Evolutionary conservation across 2,888 invertebrate species (phyloP), one percentile per base, ranked within the genome.

Genomic region (Hofmannophila pseudospretella): DNA sequence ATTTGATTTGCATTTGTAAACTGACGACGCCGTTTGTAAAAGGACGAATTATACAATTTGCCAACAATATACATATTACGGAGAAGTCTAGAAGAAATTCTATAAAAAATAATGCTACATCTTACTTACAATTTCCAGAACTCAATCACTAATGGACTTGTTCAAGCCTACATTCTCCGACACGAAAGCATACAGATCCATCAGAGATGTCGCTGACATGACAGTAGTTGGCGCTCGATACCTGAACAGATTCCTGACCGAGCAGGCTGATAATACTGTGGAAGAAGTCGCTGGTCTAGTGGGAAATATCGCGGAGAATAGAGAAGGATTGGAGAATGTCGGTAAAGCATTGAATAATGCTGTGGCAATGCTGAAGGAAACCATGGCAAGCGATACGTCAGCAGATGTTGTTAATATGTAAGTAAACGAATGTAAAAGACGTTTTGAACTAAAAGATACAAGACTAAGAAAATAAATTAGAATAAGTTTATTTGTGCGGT

Each of bases 121-220:
- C n/a, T n/a, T n/a, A n/a, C n/a, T n/a, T n/a, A n/a, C n/a, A n/a
- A n/a, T 23, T 77, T 74, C 34, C 60, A 88, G 88, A 41, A 51
- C 86, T 45, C 55, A 67, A 28, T 75, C 73, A 44, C 42, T 81
- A 16, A 50, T 86, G 42, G 69, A 78, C 28, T 55, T 75, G 19
- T 79, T 87, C 29, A 61, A 80, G 49, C 74, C 80, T 19, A 72
- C 68, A 4, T 86, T 84, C 44, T 70, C 75, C 1, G 72, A 79
- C 10, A 82, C 86, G 1, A 59, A 76, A 35, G 55, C 71, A 0
- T 88, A 64, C 44, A 63, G 65, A 49, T 51, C 71, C 0, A 38
- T 84, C 0, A 57, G 62, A 47, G 75, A 75, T 7, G 36, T 78
- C 1, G 47, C 68, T 0, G 77, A 85, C 22, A 53, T 64, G 0